A percentile compares a stretch with the other conserved stretches of the same genome.
phyloP scores from a whole-genome alignment of 2,113 vertebrate species.

The Podarcis cretensis region DNA sequence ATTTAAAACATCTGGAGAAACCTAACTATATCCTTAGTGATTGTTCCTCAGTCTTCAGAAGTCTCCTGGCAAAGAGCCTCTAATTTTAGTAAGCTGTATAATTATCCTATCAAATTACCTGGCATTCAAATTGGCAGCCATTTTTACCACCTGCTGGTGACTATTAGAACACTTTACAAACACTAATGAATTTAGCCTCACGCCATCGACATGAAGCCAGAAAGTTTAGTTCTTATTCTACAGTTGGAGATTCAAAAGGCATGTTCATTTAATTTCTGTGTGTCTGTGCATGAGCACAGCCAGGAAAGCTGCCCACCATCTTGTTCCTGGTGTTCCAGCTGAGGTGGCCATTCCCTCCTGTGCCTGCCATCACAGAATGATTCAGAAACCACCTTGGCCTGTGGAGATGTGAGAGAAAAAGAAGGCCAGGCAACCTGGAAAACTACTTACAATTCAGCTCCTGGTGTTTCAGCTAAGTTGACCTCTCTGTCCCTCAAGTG shows the following conservation, averaged over 20 bases:
- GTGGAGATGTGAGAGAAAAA: not conserved
- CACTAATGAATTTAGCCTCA: constrained; percentile 59
- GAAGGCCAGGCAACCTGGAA: not conserved
- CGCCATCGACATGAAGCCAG: constrained; percentile 40
- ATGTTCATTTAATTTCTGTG: not conserved
- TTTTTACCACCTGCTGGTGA: constrained; percentile 36
- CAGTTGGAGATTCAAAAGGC: constrained; percentile 30
- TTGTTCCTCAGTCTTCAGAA: constrained; percentile 15
- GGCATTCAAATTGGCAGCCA: constrained; percentile 37
- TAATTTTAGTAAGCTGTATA: constrained; percentile 44
- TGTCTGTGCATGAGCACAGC: not conserved
- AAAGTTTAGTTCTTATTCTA: constrained; percentile 43
- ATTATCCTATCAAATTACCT: constrained; percentile 46
- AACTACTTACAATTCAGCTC: no score
- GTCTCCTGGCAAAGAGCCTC: constrained; percentile 16
- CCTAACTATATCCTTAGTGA: constrained; percentile 27
- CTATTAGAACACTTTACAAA: constrained; percentile 18
- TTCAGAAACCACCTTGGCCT: no score
- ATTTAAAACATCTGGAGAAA: constrained; percentile 2
- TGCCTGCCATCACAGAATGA: no score
- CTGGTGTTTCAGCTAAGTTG: no score
- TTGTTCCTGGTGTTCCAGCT: no score
- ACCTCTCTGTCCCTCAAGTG: no score
- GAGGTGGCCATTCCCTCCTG: no score
- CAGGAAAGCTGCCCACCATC: not conserved